Evolutionary conservation across 2,797 vertebrate species (phyloP).

Genomic region (Microcaecilia unicolor): DNA sequence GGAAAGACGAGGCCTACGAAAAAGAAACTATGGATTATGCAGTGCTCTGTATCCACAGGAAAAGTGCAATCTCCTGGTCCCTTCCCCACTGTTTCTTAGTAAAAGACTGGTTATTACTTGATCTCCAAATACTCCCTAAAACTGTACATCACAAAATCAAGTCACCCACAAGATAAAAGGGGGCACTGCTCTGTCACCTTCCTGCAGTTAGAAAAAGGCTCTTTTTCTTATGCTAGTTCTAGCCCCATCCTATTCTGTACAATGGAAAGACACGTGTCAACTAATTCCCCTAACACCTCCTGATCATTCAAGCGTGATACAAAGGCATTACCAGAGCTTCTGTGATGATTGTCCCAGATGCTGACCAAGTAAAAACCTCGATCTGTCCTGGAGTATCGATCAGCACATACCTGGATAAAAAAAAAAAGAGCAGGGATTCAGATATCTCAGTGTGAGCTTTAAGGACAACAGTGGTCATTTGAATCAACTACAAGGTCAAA

Average conservation of each 20-base stretch:
- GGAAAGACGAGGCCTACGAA: slow-evolving; percentile 82
- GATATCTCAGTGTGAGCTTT: too few species aligned
- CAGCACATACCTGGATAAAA: slow-evolving; percentile 83
- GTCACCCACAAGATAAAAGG: too few species aligned
- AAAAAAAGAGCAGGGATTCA: too few species aligned
- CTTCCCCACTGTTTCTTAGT: too few species aligned
- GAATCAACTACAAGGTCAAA: accelerated
- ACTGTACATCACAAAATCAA: too few species aligned
- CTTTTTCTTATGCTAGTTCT: too few species aligned
- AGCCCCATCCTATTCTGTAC: background rate
- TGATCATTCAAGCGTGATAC: background rate
- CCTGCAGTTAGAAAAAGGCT: too few species aligned
- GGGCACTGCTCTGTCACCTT: too few species aligned
- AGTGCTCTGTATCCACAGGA: background rate
- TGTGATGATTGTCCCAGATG: slow-evolving; percentile 92
- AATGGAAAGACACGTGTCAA: background rate
- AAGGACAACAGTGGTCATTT: too few species aligned
- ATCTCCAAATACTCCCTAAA: too few species aligned
- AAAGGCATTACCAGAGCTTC: slow-evolving; percentile 76
- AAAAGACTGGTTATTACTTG: too few species aligned
- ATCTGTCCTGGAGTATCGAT: slow-evolving; percentile 97
- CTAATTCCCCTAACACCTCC: background rate
- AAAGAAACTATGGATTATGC: background rate
- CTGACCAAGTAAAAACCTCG: slow-evolving; percentile 96
- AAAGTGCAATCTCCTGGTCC: too few species aligned